Evolutionary conservation across 2,797 vertebrate species (phyloP), one percentile per base, ranked within the genome.

Genomic region (Anguilla megastoma): DNA sequence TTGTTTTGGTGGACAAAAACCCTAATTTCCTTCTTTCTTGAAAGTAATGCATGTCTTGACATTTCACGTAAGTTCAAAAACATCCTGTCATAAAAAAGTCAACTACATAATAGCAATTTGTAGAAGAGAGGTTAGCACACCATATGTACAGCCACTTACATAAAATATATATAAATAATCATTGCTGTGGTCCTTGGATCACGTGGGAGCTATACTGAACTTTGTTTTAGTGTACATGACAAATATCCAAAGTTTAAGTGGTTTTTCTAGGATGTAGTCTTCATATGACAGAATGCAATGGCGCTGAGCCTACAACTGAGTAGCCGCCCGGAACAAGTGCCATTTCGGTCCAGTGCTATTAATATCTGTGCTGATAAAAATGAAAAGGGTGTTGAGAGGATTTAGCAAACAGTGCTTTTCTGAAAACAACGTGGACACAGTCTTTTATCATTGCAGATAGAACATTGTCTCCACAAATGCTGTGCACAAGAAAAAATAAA

Each of bases 141-240:
- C 63, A 48, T 91, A 90, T 95, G 92, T 95, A 97, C 95, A 96
- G 93, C 95, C 92, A 91, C 91, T 92, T 95, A 95, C 93, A 95
- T 85, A 89, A 90, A 89, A 90, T 95, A 96, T 96, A 96, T 96
- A 86, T 95, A 93, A 93, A 94, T 95, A 96, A 92, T 92, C 86
- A 89, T 86, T 88, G 86, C 58, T 84, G 87, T 85, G 87, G 79
- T 84, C 88, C 90, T 85, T 18, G 74, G 84, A 66, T 85, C 86
- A 87, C 58, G 60, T 86, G 63, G 79, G 45, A 82, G 82, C 86
- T 85, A 86, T 52, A 89, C 82, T 88, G 84, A 71, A 79, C 24
- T 56, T 85, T 30, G 33, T 85, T 69, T 63, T 36, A 88, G 45
- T 54, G 50, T 10, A 80, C 33, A 60, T 71, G 16, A 76, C 45